Evolutionary conservation across 2,797 vertebrate species (phyloP).

Genomic region (Cyprinella venusta): DNA sequence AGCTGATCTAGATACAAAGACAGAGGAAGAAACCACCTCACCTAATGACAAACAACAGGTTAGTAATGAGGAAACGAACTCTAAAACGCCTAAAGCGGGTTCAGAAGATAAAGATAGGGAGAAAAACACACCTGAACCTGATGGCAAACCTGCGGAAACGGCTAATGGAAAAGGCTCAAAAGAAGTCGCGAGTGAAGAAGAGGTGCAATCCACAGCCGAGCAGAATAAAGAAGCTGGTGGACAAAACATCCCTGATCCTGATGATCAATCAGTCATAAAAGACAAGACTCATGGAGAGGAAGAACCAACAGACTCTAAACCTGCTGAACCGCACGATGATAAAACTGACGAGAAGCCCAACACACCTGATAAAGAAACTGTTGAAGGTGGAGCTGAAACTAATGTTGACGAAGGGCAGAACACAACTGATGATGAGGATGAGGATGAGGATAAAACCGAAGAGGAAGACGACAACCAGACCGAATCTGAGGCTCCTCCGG

Average conservation of each 20-base stretch:
- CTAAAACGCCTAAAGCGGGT: too few species aligned
- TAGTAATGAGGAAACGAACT: accelerated
- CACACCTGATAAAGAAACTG: neutral
- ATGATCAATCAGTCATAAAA: accelerated
- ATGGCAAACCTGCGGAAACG: accelerated
- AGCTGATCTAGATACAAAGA: too few species aligned
- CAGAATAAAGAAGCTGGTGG: accelerated
- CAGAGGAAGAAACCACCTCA: accelerated
- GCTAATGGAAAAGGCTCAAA: accelerated
- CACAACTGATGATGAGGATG: neutral
- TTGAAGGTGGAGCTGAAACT: neutral
- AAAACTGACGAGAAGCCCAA: neutral
- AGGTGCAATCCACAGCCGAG: accelerated
- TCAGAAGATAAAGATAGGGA: too few species aligned
- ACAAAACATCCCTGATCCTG: neutral
- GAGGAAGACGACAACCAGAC: accelerated
- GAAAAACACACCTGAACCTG: neutral
- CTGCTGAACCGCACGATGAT: accelerated
- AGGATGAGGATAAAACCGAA: neutral
- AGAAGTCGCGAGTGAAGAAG: accelerated
- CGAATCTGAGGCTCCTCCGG: neutral
- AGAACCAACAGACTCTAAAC: neutral
- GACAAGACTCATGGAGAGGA: accelerated
- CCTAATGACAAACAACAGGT: accelerated
- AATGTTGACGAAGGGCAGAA: too few species aligned